Evolutionary conservation across 1,140 invertebrate genomes (phyloP), one percentile per base, ranked within the genome.

Genomic region (Neodiprion virginianus): DNA sequence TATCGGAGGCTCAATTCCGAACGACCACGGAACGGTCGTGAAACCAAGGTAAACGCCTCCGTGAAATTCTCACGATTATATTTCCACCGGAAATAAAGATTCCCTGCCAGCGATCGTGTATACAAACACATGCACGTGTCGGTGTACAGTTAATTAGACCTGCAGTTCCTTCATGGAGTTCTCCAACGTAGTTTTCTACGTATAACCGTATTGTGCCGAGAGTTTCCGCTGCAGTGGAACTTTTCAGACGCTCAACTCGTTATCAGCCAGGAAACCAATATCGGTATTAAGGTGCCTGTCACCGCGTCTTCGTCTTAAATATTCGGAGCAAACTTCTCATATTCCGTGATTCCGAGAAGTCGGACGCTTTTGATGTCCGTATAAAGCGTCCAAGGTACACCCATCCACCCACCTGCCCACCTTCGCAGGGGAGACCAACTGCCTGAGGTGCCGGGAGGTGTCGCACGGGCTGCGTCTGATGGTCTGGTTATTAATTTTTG

Each of bases 401-500:
- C 53, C n/a, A 61, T 61, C 28, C 28, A 40, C 28, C 28, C 28
- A 40, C 28, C 28, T 40, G 5, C 28, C 28, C 28, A 40, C 28
- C 28, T 40, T 40, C 28, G 28, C 28, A 40, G 28, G 28, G 28
- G 5, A 61, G 53, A 12, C n/a, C 53, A 40, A 5, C 53, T 61
- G 53, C 53, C 53, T 17, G 8, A 61, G 53, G 53, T 61, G 53
- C 53, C n/a, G n/a, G 53, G 53, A 61, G 53, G 53, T 61, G 53
- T 61, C 53, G 53, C 53, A 8, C 53, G 53, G 53, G 8, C 8
- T 14, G 53, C 3, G 53, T 61, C 53, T 3, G 53, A 61, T 17
- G 53, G 53, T 61, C n/a, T 61, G 53, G 53, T 61, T 61, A 61
- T 61, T 61, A 61, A 61, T 61, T 61, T 61, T 61, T 61, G 53